Evolutionary conservation across 2,888 invertebrate genomes (phyloP), one percentile per base, ranked within the genome.

Genomic region (Zygogramma bicolorata): DNA sequence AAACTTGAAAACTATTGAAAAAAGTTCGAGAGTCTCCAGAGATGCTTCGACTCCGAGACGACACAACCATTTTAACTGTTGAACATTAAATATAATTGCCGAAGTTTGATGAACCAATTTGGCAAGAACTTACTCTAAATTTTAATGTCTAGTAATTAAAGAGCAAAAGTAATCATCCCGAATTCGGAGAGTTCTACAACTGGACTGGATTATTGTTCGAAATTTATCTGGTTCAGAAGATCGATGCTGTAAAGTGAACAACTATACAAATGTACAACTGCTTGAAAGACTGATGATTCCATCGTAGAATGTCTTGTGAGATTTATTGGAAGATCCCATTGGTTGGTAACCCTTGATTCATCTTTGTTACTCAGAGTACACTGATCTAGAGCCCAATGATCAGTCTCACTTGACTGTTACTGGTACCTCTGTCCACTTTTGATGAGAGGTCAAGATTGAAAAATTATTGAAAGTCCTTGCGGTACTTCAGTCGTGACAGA

Each of bases 61-160:
- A 61, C 38, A 34, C 31, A 40, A 40, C 61, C 27, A 18, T 27
- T 62, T 40, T 25, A 29, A 62, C 42, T 62, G 27, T 62, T 22
- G 10, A 62, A 27, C 46, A 62, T 62, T 42, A 42, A 62, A 62
- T 62, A 62, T 76, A 76, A 76, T 75, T 75, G 76, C 69, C 38
- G 49, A 76, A 76, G 76, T 76, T 76, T 75, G 76, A 76, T 75
- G 76, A 74, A 76, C 74, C 65, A 76, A 76, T 73, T 76, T 74
- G 74, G 25, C 61, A 65, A 68, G 73, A 58, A 73, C 68, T 72
- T 70, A 67, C 74, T 72, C 60, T 68, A 72, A 74, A 76, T 76
- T 76, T 76, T 74, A 73, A 74, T 58, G 74, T 73, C 68, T 46
- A 59, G 69, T 65, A 75, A 71, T 75, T 68, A 67, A 60, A 57